These are phyloP conservation scores for Pomacea canaliculata DNA, from an alignment of 2,888 invertebrate genomes.

Conservation along the genomic window DNA sequence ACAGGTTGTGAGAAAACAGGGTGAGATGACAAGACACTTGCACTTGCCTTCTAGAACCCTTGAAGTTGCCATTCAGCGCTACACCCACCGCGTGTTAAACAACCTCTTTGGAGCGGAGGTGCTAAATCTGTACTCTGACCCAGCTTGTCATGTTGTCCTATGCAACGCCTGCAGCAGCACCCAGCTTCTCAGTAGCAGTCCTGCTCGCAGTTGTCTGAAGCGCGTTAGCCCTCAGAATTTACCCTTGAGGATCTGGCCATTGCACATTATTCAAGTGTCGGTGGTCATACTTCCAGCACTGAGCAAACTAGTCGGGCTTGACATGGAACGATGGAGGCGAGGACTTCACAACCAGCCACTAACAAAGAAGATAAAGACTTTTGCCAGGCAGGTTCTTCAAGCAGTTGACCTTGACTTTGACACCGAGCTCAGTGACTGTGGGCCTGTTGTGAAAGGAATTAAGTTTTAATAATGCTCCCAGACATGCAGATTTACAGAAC, in stretches of 20 bases:
- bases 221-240: conserved; percentile 3
- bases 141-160: conserved; percentile 11
- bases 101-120: not conserved
- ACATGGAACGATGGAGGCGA: conserved; percentile 13
- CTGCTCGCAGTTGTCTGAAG: not conserved
- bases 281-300: not conserved
- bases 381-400: not conserved
- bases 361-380: conserved; percentile 1
- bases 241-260: conserved; percentile 19
- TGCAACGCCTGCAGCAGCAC: conserved; percentile 9
- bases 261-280: conserved; percentile 1
- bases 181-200: not conserved
- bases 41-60: conserved; percentile 6
- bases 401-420: not conserved
- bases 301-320: conserved; percentile 9
- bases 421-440: not conserved
- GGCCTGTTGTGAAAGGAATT: conserved; percentile 1
- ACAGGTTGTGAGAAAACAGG: not conserved
- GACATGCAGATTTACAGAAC: no score
- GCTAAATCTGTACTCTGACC: conserved; percentile 8
- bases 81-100: conserved; percentile 12
- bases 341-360: not conserved
- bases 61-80: conserved; percentile 16
- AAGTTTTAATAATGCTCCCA: not conserved
- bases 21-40: no score